Evolutionary conservation across 2,113 vertebrate species (phyloP).

Genomic region (Arothron firmamentum): DNA sequence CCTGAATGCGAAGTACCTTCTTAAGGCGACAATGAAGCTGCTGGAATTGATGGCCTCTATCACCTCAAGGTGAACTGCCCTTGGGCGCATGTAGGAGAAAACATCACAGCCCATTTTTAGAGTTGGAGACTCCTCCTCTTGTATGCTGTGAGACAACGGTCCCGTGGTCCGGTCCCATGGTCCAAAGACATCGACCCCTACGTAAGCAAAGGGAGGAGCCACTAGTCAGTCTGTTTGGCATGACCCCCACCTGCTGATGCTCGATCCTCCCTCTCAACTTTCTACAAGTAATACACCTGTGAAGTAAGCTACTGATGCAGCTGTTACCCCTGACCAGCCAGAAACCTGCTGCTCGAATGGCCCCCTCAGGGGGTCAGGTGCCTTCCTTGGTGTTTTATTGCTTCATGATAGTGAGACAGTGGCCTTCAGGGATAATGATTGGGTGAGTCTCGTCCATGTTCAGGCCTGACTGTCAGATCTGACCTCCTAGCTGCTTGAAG

Average conservation of each 20-base stretch:
- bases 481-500: too few species aligned
- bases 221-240: too few species aligned
- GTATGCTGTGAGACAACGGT: not conserved
- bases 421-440: too few species aligned
- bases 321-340: not conserved
- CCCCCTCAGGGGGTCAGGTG: not conserved
- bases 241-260: too few species aligned
- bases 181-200: constrained; percentile 5
- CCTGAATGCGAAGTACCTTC: not conserved
- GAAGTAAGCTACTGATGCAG: too few species aligned
- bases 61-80: not conserved
- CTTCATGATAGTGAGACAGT: too few species aligned
- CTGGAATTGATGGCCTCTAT: not conserved
- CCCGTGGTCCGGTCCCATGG: constrained; percentile 7
- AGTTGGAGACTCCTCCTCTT: constrained; percentile 10
- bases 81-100: not conserved
- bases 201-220: constrained; percentile 4
- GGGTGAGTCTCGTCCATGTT: too few species aligned
- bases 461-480: too few species aligned
- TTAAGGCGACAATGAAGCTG: not conserved
- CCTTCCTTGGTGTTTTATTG: too few species aligned
- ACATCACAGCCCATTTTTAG: not conserved
- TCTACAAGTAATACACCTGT: not conserved
- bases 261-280: not conserved
- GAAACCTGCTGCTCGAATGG: constrained; percentile 1